Percentiles rank a stretch among this genome's conserved stretches.
phyloP scores from a whole-genome alignment of 2,888 invertebrate genomes.

The Allophyes oxyacanthae region DNA sequence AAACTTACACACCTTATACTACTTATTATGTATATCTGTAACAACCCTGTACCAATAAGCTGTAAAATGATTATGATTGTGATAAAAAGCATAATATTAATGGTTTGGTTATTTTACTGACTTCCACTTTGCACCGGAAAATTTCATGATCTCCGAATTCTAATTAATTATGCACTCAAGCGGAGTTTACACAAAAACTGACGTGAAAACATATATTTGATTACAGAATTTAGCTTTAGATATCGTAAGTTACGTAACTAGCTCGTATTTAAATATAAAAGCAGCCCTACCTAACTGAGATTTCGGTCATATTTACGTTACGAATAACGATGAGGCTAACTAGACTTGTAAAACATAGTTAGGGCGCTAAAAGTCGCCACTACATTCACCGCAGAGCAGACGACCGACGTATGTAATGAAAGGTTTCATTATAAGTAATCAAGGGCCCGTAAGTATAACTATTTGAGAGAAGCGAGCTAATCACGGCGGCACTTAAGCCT shows the following conservation, averaged over 20 bases:
- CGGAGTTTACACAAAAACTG: conserved; percentile 11
- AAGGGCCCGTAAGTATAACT: conserved; percentile 66
- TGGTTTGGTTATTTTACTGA: too few species aligned
- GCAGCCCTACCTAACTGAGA: conserved; percentile 14
- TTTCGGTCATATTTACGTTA: conserved; percentile 38
- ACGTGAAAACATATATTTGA: not conserved
- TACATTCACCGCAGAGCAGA: conserved; percentile 34
- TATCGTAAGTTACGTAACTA: conserved; percentile 7
- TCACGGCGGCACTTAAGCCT: conserved; percentile 78
- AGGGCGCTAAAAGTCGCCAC: conserved; percentile 20
- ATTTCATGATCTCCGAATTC: not conserved
- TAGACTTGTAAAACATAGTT: conserved; percentile 48
- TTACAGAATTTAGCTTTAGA: conserved; percentile 1
- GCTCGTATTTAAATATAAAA: conserved; percentile 25
- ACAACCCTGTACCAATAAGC: too few species aligned
- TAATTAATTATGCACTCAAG: conserved; percentile 11
- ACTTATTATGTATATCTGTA: too few species aligned
- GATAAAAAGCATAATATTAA: too few species aligned
- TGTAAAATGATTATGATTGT: too few species aligned
- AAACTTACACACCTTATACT: too few species aligned
- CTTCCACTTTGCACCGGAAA: too few species aligned
- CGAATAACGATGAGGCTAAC: conserved; percentile 34
- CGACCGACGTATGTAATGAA: conserved; percentile 54
- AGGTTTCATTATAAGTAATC: conserved; percentile 72
- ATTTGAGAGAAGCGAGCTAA: conserved; percentile 69